Evolutionary conservation across 2,888 invertebrate species (phyloP), one percentile per base, ranked within the genome.

Genomic region (Clunio marinus): DNA sequence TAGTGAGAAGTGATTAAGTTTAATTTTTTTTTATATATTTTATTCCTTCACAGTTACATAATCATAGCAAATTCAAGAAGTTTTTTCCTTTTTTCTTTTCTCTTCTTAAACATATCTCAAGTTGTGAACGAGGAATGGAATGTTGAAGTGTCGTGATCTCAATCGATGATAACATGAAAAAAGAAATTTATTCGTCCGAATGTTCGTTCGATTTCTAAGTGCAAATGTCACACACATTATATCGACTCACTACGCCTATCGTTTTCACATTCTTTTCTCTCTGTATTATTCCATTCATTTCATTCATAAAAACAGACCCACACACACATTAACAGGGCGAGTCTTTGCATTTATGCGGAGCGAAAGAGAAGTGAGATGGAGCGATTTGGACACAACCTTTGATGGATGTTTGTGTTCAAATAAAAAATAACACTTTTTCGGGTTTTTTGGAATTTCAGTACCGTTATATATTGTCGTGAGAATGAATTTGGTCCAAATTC

Each of bases 361-460:
- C 17, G 51, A 17, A 17, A n/a, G 51, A 17, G 22, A 51, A 22
- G 22, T 51, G 51, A 41, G 41, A 41, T 41, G 41, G 41, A 41
- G 41, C 41, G 51, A 51, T 17, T n/a, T 15, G 3, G 10, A 51
- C 51, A 17, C 32, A 7, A 7, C 4, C 10, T 4, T 17, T 22
- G 51, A 51, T 51, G 15, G 20, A 8, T 17, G 8, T 51, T 20
- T 5, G 51, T 51, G 22, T 51, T 51, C 17, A n/a, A n/a, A n/a
- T n/a, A n/a, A n/a, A n/a, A n/a, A n/a, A n/a, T n/a, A n/a, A n/a
- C n/a, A 24, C 20, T 37, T 63, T 63, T 63, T 63, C 63, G 63
- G 63, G 63, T 63, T 63, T 63, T 63, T 63, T 63, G 63, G 63
- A 63, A 63, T 63, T 63, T 63, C 63, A 46, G 63, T 63, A 63